Evolutionary conservation across 2,113 vertebrate species (phyloP).

Genomic region (Mixornis gularis): DNA sequence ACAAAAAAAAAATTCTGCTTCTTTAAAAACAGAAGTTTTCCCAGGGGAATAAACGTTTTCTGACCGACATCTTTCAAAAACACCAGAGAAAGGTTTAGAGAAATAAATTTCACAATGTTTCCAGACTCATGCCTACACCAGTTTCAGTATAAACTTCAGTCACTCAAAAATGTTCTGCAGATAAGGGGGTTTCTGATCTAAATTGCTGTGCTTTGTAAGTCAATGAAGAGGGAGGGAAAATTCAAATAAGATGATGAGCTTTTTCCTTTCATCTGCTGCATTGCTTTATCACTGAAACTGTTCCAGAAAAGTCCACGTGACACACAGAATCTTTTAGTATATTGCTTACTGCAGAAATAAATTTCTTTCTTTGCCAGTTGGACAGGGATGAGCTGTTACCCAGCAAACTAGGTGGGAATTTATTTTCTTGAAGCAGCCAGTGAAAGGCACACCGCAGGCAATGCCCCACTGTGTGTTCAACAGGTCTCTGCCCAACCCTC

Average conservation of each 20-base stretch:
- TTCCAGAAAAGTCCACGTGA: not conserved
- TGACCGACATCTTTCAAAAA: not conserved
- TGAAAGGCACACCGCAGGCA: not conserved
- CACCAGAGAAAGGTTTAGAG: not conserved
- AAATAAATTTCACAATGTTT: not conserved
- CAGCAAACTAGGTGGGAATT: not conserved
- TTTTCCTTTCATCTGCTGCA: not conserved
- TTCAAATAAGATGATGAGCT: not conserved
- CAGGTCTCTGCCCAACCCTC: not conserved
- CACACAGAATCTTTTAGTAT: not conserved
- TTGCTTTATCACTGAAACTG: not conserved
- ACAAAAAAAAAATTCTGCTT: not conserved
- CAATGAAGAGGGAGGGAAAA: not conserved
- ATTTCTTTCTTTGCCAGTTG: not conserved
- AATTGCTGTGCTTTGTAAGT: not conserved
- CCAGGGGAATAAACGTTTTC: not conserved
- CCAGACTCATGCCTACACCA: not conserved
- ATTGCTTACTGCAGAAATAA: not conserved
- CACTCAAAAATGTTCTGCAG: not conserved
- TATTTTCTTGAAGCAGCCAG: not conserved
- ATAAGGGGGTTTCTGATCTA: not conserved
- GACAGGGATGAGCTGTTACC: not conserved
- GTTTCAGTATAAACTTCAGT: not conserved
- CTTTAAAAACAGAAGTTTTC: not conserved
- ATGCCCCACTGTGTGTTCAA: rapidly evolving